These are phyloP conservation scores for Meteorus cinctellus DNA, from an alignment of 2,888 invertebrate genomes.

Conservation along the genomic window DNA sequence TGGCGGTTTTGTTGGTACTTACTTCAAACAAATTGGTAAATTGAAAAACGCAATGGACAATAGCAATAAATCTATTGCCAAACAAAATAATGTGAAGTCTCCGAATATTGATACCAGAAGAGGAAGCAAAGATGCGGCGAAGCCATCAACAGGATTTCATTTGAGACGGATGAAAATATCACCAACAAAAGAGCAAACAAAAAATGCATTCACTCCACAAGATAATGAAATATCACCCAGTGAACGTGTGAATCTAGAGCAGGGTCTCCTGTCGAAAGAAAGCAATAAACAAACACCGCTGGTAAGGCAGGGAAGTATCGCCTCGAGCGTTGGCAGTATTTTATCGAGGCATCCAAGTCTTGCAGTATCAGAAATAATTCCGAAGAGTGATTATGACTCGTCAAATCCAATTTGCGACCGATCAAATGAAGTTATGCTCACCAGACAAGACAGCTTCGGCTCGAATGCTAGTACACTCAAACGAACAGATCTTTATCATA, in stretches of 20 bases:
- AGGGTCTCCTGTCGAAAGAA: conserved; percentile 43
- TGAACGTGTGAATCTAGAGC: conserved; percentile 44
- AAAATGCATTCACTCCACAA: conserved; percentile 62
- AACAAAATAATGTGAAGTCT: conserved; percentile 51
- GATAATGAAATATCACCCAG: conserved; percentile 40
- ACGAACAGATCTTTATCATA: conserved; percentile 53
- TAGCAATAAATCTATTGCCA: conserved; percentile 54
- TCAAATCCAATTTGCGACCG: conserved; percentile 48
- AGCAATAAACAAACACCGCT: conserved; percentile 44
- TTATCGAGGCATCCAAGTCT: conserved; percentile 59
- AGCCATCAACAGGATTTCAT: conserved; percentile 62
- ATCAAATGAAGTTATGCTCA: conserved; percentile 28
- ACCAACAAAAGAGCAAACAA: conserved; percentile 68
- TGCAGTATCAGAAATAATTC: conserved; percentile 53
- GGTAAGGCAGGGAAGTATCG: conserved; percentile 55
- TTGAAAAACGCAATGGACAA: conserved; percentile 61
- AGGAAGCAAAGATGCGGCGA: conserved; percentile 50
- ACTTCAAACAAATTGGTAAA: conserved; percentile 67
- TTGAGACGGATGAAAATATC: conserved; percentile 70
- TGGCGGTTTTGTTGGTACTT: conserved; percentile 63
- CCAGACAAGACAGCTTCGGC: conserved; percentile 53
- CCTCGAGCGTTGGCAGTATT: conserved; percentile 59
- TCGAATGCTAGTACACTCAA: conserved; percentile 55
- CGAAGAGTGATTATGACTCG: conserved; percentile 46
- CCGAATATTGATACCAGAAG: conserved; percentile 54